phyloP scores from a whole-genome alignment of 2,113 vertebrate species.

The Atrichornis clamosus region DNA sequence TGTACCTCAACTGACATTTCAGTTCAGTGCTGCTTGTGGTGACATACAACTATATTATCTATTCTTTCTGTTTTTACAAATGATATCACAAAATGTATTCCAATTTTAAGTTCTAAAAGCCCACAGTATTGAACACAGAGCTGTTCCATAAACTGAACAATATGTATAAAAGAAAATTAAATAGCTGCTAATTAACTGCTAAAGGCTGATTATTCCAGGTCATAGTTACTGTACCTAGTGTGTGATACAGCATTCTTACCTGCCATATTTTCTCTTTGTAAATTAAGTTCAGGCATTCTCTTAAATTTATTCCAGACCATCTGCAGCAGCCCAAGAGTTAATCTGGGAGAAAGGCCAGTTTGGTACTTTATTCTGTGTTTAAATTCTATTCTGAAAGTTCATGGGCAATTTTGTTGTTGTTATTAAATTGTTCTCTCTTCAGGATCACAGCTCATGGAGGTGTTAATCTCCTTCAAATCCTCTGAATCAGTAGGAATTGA shows the following conservation, averaged over 20 bases:
- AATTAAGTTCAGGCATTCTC: neutral
- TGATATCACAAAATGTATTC: neutral
- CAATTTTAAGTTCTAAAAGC: neutral
- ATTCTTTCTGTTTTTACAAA: neutral
- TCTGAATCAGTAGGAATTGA: neutral
- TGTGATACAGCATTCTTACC: neutral
- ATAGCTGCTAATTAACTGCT: conserved; percentile 30
- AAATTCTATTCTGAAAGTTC: neutral
- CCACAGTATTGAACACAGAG: neutral
- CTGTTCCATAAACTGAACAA: neutral
- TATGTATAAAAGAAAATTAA: conserved; percentile 3
- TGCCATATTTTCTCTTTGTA: neutral
- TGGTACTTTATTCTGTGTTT: neutral
- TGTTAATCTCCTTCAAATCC: neutral
- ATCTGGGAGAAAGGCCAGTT: neutral
- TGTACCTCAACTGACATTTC: neutral
- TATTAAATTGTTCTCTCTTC: neutral
- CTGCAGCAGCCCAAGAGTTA: neutral
- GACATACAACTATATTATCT: neutral
- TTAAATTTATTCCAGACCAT: neutral
- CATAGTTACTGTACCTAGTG: neutral
- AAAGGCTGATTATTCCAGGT: conserved; percentile 30
- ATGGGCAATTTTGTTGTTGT: neutral
- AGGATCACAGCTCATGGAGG: neutral
- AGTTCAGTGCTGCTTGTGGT: neutral